Evolutionary conservation across 1,140 invertebrate genomes (phyloP).

Genomic region (Cherax destructor): DNA sequence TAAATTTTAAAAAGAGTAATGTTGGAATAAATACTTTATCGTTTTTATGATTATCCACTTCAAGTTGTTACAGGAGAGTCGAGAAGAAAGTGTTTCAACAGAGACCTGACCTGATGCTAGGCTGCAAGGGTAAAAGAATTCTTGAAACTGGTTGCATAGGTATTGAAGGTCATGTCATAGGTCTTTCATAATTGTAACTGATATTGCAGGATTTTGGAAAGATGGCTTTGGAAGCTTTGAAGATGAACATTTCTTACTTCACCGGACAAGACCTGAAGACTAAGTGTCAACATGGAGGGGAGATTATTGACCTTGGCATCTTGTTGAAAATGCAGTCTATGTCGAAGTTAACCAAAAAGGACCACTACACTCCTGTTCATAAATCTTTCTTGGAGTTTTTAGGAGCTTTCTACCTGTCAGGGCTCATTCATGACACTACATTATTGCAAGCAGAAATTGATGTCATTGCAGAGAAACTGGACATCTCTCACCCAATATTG

Average conservation of each 20-base stretch:
- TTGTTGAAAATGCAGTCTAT: constrained; percentile 70
- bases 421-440: constrained; percentile 77
- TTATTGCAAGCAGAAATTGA: constrained; percentile 78
- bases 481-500: constrained; percentile 69
- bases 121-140: no score
- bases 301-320: constrained; percentile 71
- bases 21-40: no score
- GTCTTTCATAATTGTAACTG: not conserved
- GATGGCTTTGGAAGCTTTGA: constrained; percentile 68
- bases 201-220: constrained; percentile 71
- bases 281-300: constrained; percentile 65
- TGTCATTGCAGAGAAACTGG: constrained; percentile 75
- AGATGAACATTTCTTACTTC: constrained; percentile 66
- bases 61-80: not conserved
- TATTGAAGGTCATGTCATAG: no score
- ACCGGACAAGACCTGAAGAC: constrained; percentile 69
- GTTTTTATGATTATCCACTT: no score
- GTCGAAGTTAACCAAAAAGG: constrained; percentile 72
- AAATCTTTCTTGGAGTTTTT: constrained; percentile 77
- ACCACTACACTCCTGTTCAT: constrained; percentile 77
- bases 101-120: not conserved
- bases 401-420: constrained; percentile 79
- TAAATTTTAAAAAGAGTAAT: no score
- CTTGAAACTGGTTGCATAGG: no score
- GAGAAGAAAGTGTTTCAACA: not conserved